Conservation (phyloP, 2,113 vertebrate genomes). For the Nibea albiflora region DNA sequence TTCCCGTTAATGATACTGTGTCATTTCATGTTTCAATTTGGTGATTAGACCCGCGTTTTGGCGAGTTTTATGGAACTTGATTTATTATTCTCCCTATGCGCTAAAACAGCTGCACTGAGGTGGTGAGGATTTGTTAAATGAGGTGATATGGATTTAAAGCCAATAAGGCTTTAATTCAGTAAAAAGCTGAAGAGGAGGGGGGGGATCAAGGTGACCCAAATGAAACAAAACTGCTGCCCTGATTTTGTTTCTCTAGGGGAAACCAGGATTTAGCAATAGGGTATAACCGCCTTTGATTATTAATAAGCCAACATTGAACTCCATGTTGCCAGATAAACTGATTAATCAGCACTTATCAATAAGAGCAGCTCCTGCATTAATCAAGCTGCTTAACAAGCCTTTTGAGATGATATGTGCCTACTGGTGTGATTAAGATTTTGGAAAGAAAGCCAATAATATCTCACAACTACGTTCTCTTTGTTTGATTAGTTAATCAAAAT, state of each 20-base stretch:
- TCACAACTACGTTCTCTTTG: too few relatives aligned
- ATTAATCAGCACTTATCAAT: not conserved
- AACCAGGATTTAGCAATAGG: slow-evolving; percentile 11
- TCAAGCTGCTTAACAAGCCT: not conserved
- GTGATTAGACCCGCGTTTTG: slow-evolving; percentile 76
- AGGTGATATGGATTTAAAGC: slow-evolving; percentile 42
- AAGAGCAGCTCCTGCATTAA: not conserved
- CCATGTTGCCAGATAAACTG: not conserved
- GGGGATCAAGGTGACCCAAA: slow-evolving; percentile 62
- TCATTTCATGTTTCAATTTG: slow-evolving; percentile 74
- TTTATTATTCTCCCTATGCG: slow-evolving; percentile 58
- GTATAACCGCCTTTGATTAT: not conserved
- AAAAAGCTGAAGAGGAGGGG: slow-evolving; percentile 24
- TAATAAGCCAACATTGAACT: slow-evolving; percentile 1
- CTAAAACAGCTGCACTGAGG: slow-evolving; percentile 55
- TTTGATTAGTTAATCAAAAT: too few relatives aligned
- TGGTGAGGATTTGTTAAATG: slow-evolving; percentile 31
- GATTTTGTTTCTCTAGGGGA: slow-evolving; percentile 18
- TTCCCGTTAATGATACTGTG: slow-evolving; percentile 63
- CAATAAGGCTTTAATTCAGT: slow-evolving; percentile 50
- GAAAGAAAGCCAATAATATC: too few relatives aligned
- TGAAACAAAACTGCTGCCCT: slow-evolving; percentile 24
- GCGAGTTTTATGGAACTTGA: slow-evolving; percentile 68
- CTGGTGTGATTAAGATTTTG: not conserved
- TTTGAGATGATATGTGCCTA: too few relatives aligned